Percentiles rank a stretch among this genome's conserved stretches.
Evolutionary conservation across 2,888 invertebrate genomes (phyloP).

Genomic region (Ennomos quercinarius): DNA sequence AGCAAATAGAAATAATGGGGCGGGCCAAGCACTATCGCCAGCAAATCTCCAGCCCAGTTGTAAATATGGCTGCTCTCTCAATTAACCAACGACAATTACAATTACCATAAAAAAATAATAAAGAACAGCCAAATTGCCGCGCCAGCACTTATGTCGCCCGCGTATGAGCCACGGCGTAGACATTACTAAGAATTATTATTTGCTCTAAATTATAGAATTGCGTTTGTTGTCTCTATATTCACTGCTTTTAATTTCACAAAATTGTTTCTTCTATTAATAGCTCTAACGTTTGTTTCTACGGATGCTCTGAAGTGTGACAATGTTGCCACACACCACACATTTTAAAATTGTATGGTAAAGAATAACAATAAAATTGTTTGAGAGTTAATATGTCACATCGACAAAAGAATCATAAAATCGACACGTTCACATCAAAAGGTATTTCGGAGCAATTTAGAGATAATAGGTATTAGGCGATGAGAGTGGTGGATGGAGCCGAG

Average conservation of each 20-base stretch:
- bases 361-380: constrained; percentile 43
- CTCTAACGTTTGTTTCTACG: constrained; percentile 25
- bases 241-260: constrained; percentile 31
- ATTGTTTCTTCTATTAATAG: constrained; percentile 31
- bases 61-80: constrained; percentile 74
- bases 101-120: constrained; percentile 80
- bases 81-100: constrained; percentile 76
- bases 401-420: constrained; percentile 53
- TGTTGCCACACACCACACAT: constrained; percentile 6
- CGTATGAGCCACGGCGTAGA: constrained; percentile 46
- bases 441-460: constrained; percentile 66
- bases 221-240: constrained; percentile 42
- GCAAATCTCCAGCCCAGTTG: constrained; percentile 64
- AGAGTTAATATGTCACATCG: constrained; percentile 42
- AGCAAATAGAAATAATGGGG: constrained; percentile 72
- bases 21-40: constrained; percentile 60
- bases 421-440: constrained; percentile 54
- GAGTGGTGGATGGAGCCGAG: constrained; percentile 59
- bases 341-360: constrained; percentile 18
- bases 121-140: constrained; percentile 70
- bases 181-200: constrained; percentile 56
- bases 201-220: constrained; percentile 54
- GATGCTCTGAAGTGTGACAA: constrained; percentile 13
- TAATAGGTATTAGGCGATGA: constrained; percentile 59
- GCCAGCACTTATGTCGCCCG: constrained; percentile 55